Conservation (phyloP, 2,797 vertebrate genomes). For the Myotis pilosus region DNA sequence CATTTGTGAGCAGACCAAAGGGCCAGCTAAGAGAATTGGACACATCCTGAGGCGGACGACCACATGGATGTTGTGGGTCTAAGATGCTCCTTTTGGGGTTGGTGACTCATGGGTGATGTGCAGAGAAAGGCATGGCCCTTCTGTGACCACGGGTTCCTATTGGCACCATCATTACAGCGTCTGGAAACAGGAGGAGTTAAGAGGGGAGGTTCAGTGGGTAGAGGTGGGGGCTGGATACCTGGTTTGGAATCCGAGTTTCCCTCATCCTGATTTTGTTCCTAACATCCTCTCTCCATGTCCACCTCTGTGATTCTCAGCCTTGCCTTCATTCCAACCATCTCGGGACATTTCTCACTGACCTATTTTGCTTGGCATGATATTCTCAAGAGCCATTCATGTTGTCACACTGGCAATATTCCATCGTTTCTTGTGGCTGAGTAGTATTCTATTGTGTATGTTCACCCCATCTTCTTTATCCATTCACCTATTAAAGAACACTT, state of each 20-base stretch:
- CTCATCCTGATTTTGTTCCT: background rate
- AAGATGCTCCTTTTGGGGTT: background rate
- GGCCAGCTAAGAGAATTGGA: background rate
- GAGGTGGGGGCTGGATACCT: background rate
- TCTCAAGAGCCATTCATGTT: background rate
- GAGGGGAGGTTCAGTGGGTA: background rate
- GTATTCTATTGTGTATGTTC: no score
- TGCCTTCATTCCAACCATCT: background rate
- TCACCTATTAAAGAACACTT: background rate
- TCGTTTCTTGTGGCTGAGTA: background rate
- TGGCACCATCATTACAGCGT: fast-evolving
- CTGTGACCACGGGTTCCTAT: background rate
- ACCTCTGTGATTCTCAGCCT: background rate
- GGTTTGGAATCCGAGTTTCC: fast-evolving
- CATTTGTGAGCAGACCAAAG: background rate
- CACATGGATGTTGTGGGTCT: background rate
- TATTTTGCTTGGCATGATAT: background rate
- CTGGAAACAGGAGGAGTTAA: background rate
- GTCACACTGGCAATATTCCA: background rate
- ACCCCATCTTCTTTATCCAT: background rate
- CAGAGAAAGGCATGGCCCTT: background rate
- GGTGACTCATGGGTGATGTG: background rate
- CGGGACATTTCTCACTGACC: background rate
- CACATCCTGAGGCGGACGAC: background rate
- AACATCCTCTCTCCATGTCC: fast-evolving